Conservation (phyloP, 2,888 invertebrate species). For the Melanotus villosus region DNA sequence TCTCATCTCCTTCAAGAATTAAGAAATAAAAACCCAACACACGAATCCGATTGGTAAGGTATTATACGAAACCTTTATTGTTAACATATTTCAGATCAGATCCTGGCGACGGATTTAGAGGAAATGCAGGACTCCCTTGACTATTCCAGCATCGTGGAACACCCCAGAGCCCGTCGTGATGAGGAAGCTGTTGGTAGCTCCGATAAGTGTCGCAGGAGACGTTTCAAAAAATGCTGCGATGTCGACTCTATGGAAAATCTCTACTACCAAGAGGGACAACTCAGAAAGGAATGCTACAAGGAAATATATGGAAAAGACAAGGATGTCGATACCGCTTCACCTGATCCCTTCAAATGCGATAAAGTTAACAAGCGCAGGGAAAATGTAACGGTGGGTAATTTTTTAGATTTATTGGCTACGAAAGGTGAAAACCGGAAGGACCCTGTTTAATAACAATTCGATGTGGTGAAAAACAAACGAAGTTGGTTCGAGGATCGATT, state of each 20-base stretch:
- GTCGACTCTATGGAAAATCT: constrained; percentile 58
- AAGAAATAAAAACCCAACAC: constrained; percentile 1
- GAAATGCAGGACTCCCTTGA: constrained; percentile 49
- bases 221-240: constrained; percentile 61
- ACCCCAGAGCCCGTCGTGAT: constrained; percentile 56
- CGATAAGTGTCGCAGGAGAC: constrained; percentile 59
- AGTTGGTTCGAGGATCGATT: too few species aligned
- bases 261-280: constrained; percentile 58
- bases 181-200: constrained; percentile 48
- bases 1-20: background rate
- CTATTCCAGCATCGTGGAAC: constrained; percentile 13
- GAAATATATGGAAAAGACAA: constrained; percentile 58
- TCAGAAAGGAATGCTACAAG: constrained; percentile 61
- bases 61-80: constrained; percentile 10
- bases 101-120: constrained; percentile 60
- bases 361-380: constrained; percentile 60
- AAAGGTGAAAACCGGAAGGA: background rate
- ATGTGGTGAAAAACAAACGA: too few species aligned
- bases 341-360: constrained; percentile 65
- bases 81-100: constrained; percentile 55
- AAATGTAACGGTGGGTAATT: constrained; percentile 61
- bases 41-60: constrained; percentile 9
- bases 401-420: background rate
- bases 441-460: background rate
- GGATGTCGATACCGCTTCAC: background rate